Conservation (phyloP, 2,797 vertebrate genomes). For the Atherinosoma microstoma region DNA sequence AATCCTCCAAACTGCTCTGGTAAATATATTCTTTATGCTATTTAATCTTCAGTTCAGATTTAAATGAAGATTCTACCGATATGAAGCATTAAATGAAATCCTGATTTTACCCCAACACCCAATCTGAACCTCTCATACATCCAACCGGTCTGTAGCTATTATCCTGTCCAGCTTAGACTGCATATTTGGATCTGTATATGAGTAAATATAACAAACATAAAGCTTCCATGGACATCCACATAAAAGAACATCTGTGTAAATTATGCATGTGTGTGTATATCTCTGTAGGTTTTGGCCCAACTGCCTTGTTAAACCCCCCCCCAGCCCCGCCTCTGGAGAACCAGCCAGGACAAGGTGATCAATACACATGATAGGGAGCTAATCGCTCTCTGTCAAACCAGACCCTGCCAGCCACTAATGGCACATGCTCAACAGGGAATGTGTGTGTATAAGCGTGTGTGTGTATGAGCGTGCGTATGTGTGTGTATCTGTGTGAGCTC, state of each 20-base stretch:
- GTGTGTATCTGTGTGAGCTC: slow-evolving; percentile 26
- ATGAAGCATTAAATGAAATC: no score
- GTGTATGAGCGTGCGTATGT: slow-evolving; percentile 23
- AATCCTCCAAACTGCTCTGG: no score
- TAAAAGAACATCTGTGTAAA: slow-evolving; percentile 1
- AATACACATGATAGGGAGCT: slow-evolving; percentile 86
- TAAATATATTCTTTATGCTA: no score
- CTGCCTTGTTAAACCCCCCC: slow-evolving; percentile 62
- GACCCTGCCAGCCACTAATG: slow-evolving; percentile 80
- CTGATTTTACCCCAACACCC: no score
- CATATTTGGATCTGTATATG: not conserved
- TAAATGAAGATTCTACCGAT: no score
- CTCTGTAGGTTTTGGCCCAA: slow-evolving; percentile 14
- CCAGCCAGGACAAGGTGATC: slow-evolving; percentile 77
- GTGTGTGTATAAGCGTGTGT: slow-evolving; percentile 19
- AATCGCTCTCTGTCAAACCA: slow-evolving; percentile 84
- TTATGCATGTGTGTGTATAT: slow-evolving; percentile 23
- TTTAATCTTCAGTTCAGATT: no score
- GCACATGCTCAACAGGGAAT: slow-evolving; percentile 70
- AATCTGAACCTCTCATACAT: not conserved
- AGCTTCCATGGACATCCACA: not conserved
- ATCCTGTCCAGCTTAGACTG: not conserved
- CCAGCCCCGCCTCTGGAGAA: slow-evolving; percentile 58
- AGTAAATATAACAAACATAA: not conserved
- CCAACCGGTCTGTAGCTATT: not conserved